Percentiles rank a stretch among this genome's conserved stretches.
These are phyloP conservation scores for Epinephelus moara DNA, from an alignment of 2,113 vertebrate genomes.

Conservation along the genomic window DNA sequence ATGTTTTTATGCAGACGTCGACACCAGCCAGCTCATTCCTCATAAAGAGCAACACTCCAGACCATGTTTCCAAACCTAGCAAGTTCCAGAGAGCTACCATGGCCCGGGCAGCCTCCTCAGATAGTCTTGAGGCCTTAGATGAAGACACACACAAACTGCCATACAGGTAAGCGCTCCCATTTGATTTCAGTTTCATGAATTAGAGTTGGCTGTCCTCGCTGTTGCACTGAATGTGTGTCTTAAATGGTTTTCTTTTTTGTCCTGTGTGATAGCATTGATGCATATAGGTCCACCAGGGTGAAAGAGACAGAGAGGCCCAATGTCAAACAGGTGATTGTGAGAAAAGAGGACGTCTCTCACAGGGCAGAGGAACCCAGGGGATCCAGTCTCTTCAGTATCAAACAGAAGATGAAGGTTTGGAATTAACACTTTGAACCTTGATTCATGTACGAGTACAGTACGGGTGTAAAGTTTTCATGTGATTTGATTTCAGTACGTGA, in stretches of 20 bases:
- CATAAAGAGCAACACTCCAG: slow-evolving; percentile 81
- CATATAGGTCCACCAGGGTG: slow-evolving; percentile 93
- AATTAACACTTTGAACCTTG: neutral
- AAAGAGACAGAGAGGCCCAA: slow-evolving; percentile 90
- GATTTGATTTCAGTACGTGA: neutral
- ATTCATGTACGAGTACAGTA: neutral
- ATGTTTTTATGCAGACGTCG: slow-evolving; percentile 72
- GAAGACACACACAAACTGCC: slow-evolving; percentile 88
- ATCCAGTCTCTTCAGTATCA: slow-evolving; percentile 85
- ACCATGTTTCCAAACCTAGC: slow-evolving; percentile 76
- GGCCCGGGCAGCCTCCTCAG: slow-evolving; percentile 82
- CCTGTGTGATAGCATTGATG: slow-evolving; percentile 86
- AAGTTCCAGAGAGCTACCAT: slow-evolving; percentile 87
- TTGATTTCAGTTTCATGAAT: too few species aligned
- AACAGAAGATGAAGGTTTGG: slow-evolving; percentile 94
- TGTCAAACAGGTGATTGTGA: slow-evolving; percentile 92
- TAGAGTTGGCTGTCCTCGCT: neutral
- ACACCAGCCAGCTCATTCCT: slow-evolving; percentile 85
- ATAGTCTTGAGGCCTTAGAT: slow-evolving; percentile 78
- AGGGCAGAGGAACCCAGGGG: slow-evolving; percentile 83
- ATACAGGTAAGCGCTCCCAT: slow-evolving; percentile 87
- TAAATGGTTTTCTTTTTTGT: neutral
- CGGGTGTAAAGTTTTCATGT: neutral
- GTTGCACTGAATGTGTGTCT: neutral
- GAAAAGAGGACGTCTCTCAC: slow-evolving; percentile 89